These are phyloP conservation scores for Pelochelys cantorii DNA, from an alignment of 2,797 vertebrate genomes.

Conservation along the genomic window DNA sequence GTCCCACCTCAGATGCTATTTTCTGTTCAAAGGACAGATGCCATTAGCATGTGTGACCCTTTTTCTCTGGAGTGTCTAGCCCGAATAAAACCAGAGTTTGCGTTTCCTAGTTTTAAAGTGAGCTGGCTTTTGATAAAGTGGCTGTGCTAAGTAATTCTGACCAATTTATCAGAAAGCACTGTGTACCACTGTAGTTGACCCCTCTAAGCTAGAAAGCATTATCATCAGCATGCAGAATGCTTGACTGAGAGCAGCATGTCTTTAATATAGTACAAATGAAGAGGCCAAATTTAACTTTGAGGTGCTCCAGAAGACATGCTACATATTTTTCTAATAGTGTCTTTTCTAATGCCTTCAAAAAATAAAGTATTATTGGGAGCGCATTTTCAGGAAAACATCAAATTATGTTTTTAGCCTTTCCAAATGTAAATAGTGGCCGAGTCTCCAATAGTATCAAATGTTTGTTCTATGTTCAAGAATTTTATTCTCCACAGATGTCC, in stretches of 20 bases:
- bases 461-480: not conserved
- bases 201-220: slow-evolving; percentile 62
- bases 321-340: slow-evolving; percentile 34
- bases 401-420: slow-evolving; percentile 27
- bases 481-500: not conserved
- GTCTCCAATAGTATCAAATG: not conserved
- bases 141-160: slow-evolving; percentile 33
- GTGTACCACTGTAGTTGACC: slow-evolving; percentile 51
- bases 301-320: slow-evolving; percentile 1
- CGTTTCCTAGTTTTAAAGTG: slow-evolving; percentile 35
- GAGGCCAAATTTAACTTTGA: slow-evolving; percentile 62
- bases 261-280: slow-evolving; percentile 46
- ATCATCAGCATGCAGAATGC: slow-evolving; percentile 44
- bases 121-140: slow-evolving; percentile 20
- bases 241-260: slow-evolving; percentile 42
- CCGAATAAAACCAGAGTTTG: slow-evolving; percentile 27
- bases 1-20: not conserved
- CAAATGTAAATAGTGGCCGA: not conserved
- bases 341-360: not conserved
- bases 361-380: not conserved
- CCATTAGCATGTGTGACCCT: not conserved
- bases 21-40: slow-evolving; percentile 7
- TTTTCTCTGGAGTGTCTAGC: slow-evolving; percentile 27
- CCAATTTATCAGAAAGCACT: slow-evolving; percentile 45
- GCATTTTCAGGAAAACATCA: slow-evolving; percentile 40